Percentiles rank a stretch among this genome's conserved stretches.
These are phyloP conservation scores for Herpailurus yagouaroundi DNA, from an alignment of 2,113 vertebrate genomes.

Conservation along the genomic window DNA sequence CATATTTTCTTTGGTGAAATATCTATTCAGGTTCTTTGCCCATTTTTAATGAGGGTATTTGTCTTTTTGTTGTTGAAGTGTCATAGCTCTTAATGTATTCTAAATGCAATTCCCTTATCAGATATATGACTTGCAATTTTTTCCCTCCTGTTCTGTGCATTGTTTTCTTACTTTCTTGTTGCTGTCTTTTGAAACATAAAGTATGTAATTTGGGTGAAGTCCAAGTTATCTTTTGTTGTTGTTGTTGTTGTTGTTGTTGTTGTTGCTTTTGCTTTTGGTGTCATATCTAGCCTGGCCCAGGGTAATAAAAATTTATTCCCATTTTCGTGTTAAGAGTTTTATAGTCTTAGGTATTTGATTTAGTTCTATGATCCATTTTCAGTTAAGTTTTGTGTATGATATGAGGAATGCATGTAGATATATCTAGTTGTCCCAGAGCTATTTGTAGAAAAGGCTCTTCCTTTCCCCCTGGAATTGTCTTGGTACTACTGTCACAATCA, in stretches of 20 bases:
- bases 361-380: not conserved
- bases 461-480: not conserved
- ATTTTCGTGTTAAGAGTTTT: not conserved
- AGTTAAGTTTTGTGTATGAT: not conserved
- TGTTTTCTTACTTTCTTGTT: not conserved
- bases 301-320: not conserved
- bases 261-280: not conserved
- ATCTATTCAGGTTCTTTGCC: not conserved
- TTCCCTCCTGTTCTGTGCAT: not conserved
- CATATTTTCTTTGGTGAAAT: not conserved
- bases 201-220: not conserved
- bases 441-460: not conserved
- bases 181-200: not conserved
- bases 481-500: not conserved
- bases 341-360: not conserved
- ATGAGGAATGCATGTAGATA: not conserved
- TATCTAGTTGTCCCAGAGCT: not conserved
- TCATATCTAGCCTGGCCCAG: not conserved
- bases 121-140: not conserved
- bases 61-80: not conserved
- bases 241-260: not conserved
- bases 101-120: not conserved
- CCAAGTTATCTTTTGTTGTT: not conserved
- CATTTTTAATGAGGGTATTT: not conserved
- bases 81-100: not conserved